Percentiles rank a stretch among this genome's conserved stretches.
Conservation (phyloP, 2,888 invertebrate genomes). For the Stramonita haemastoma region DNA sequence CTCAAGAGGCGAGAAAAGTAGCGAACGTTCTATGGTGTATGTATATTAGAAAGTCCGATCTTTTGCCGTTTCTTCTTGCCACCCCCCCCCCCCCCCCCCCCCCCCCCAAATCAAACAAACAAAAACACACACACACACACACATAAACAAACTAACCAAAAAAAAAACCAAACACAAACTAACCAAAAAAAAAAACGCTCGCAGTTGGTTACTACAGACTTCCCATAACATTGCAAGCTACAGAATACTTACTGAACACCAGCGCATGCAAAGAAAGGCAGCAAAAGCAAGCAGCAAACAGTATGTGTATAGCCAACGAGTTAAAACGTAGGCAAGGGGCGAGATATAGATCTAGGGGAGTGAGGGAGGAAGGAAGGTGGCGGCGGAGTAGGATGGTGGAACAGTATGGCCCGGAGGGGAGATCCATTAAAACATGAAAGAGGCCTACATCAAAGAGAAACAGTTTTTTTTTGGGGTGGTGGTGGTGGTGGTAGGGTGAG, state of each 20-base stretch:
- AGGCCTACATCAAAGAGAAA: slow-evolving; percentile 33
- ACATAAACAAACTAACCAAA: no score
- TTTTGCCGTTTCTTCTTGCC: neutral
- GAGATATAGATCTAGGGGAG: neutral
- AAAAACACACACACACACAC: neutral
- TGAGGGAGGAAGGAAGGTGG: neutral
- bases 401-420: neutral
- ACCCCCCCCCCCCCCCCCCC: no score
- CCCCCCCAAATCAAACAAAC: no score
- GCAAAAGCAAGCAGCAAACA: neutral
- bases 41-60: neutral
- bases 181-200: no score
- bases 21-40: neutral
- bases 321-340: neutral
- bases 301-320: no score
- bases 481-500: neutral
- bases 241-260: neutral
- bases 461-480: neutral
- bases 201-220: no score
- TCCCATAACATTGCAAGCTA: no score
- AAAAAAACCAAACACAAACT: no score
- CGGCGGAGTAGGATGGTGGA: neutral
- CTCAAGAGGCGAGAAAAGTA: neutral
- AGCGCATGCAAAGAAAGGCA: neutral
- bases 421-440: slow-evolving; percentile 40